Percentiles rank a stretch among this genome's conserved stretches.
phyloP scores from a whole-genome alignment of 2,113 vertebrate genomes.

The Albula goreensis region DNA sequence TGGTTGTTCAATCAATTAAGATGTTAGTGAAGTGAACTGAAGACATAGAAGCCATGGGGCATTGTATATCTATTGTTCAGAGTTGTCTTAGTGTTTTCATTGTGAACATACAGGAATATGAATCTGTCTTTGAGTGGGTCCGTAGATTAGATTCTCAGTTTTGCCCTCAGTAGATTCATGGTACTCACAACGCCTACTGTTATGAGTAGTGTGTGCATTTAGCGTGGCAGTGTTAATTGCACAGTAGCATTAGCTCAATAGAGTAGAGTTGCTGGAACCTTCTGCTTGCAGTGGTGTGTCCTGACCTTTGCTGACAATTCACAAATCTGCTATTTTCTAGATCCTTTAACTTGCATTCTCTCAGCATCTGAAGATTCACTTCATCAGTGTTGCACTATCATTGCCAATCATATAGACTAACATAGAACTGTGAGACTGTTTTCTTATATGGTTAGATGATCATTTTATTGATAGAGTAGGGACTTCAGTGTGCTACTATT shows the following conservation, averaged over 20 bases:
- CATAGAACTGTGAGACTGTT: slow-evolving; percentile 4
- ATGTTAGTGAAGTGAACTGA: neutral
- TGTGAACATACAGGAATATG: neutral
- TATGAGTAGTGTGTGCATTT: neutral
- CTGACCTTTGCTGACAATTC: neutral
- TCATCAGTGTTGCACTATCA: slow-evolving; percentile 47
- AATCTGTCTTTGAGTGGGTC: neutral
- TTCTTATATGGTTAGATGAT: neutral
- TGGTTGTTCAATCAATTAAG: neutral
- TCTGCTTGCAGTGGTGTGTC: slow-evolving; percentile 22
- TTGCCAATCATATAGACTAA: slow-evolving; percentile 10
- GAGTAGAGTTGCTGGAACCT: slow-evolving; percentile 35
- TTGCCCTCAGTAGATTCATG: neutral
- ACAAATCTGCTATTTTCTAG: neutral
- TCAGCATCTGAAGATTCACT: slow-evolving; percentile 24
- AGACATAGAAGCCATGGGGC: neutral
- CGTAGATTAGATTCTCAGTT: neutral
- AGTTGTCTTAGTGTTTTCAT: neutral
- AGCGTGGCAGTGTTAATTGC: neutral
- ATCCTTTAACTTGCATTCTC: slow-evolving; percentile 24
- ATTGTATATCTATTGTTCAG: neutral
- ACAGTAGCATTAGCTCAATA: neutral
- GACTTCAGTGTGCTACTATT: neutral
- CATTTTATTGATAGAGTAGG: neutral
- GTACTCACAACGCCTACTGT: neutral